Conservation (phyloP, 2,113 vertebrate genomes). For the Halichoerus grypus region DNA sequence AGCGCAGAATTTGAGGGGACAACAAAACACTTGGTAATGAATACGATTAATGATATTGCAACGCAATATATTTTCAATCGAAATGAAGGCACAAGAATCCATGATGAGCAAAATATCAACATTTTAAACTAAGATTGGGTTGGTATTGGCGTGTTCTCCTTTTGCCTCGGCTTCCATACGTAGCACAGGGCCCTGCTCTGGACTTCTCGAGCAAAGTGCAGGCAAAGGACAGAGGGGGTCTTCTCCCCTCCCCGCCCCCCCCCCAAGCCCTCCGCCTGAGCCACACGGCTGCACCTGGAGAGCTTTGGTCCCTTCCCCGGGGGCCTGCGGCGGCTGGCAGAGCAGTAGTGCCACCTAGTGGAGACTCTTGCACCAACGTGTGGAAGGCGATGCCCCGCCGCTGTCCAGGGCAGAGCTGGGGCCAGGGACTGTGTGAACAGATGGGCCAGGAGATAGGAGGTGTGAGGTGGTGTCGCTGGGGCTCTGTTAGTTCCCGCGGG, state of each 20-base stretch:
- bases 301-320: too few species aligned
- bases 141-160: not conserved
- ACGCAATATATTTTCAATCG: not conserved
- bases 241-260: accelerated
- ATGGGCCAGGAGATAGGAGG: accelerated
- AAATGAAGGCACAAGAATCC: not conserved
- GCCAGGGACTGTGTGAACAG: not conserved
- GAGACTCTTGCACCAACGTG: accelerated
- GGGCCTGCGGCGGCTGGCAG: not conserved
- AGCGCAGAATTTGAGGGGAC: not conserved
- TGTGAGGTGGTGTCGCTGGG: not conserved
- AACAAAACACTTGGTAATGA: too few species aligned
- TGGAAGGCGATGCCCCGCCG: not conserved
- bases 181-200: accelerated
- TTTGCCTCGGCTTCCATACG: accelerated
- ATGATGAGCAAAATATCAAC: not conserved
- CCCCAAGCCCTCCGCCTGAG: accelerated
- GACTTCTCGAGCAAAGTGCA: not conserved
- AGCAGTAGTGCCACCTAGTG: constrained; percentile 56
- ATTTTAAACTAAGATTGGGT: not conserved
- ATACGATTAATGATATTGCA: not conserved
- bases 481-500: not conserved
- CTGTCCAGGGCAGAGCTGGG: too few species aligned
- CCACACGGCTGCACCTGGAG: not conserved
- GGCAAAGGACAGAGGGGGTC: not conserved